Conservation (phyloP, 2,888 invertebrate genomes). For the Hoplodrina blanda region DNA sequence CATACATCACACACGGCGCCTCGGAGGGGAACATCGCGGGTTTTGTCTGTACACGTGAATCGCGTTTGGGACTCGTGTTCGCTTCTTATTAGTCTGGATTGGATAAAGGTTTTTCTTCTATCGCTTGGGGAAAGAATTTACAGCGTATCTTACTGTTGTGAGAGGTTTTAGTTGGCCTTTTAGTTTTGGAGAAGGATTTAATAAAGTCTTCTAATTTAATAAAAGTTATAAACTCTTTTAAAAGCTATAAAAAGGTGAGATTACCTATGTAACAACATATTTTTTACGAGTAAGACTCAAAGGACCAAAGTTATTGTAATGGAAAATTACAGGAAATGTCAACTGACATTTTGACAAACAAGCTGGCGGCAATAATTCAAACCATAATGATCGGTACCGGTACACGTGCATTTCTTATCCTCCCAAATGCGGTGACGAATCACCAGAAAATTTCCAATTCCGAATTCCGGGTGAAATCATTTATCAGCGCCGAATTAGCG, state of each 20-base stretch:
- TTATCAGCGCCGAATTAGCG: conserved; percentile 87
- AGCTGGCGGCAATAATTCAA: conserved; percentile 35
- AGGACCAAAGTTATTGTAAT: neutral
- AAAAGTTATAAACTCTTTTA: neutral
- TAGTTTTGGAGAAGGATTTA: neutral
- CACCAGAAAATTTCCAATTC: conserved; percentile 76
- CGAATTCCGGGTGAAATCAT: conserved; percentile 80
- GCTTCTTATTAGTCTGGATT: conserved; percentile 89
- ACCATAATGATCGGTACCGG: conserved; percentile 34
- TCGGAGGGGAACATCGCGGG: conserved; percentile 82
- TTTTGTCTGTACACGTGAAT: conserved; percentile 90
- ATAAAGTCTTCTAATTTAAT: neutral
- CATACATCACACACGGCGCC: conserved; percentile 89
- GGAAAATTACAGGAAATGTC: conserved; percentile 43
- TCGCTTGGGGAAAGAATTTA: conserved; percentile 69
- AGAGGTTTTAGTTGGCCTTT: conserved; percentile 13
- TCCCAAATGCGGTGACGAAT: conserved; percentile 69
- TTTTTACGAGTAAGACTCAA: neutral
- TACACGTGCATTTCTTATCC: conserved; percentile 48
- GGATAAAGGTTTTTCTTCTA: conserved; percentile 85
- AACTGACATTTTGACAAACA: conserved; percentile 42
- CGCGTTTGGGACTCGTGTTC: conserved; percentile 88
- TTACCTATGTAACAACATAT: neutral
- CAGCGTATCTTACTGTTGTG: conserved; percentile 29
- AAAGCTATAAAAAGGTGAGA: neutral